A percentile compares a stretch with the other conserved stretches of the same genome.
Conservation (phyloP, 1,140 invertebrate genomes). For the Drosophila jambulina region DNA sequence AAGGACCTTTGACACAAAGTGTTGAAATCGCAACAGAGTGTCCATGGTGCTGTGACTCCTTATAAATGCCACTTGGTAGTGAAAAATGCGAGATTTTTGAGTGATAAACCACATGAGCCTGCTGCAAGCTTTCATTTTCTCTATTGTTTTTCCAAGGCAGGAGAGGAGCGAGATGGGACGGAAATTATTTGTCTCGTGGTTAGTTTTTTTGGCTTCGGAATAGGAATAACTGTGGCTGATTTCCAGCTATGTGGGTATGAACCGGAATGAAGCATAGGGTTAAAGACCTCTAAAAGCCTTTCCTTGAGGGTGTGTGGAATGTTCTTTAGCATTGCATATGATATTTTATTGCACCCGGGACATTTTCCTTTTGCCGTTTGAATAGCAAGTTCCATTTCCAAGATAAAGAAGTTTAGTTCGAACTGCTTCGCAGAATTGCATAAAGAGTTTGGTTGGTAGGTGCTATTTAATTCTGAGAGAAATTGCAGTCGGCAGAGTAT, state of each 20-base stretch:
- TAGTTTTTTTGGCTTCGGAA: neutral
- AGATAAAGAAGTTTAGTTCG: neutral
- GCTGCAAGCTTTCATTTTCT: neutral
- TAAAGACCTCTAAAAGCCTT: neutral
- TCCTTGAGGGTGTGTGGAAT: neutral
- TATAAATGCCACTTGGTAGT: slow-evolving; percentile 2
- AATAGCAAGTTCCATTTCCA: neutral
- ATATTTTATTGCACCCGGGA: neutral
- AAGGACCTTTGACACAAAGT: no score
- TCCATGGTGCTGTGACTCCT: slow-evolving; percentile 4
- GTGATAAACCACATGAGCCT: neutral
- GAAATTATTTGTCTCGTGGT: neutral
- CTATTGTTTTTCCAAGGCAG: neutral
- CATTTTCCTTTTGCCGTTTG: neutral
- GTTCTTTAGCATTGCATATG: neutral
- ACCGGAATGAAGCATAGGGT: neutral
- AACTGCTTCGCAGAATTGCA: neutral
- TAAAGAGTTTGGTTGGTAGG: neutral
- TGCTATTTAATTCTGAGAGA: neutral
- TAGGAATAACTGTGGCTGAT: neutral
- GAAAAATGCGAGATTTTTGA: neutral
- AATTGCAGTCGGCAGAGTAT: neutral
- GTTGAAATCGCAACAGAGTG: no score
- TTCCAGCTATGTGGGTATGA: slow-evolving; percentile 5
- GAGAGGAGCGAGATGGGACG: neutral